These are phyloP conservation scores for Dilophus febrilis DNA, from an alignment of 2,888 invertebrate species.

Conservation along the genomic window DNA sequence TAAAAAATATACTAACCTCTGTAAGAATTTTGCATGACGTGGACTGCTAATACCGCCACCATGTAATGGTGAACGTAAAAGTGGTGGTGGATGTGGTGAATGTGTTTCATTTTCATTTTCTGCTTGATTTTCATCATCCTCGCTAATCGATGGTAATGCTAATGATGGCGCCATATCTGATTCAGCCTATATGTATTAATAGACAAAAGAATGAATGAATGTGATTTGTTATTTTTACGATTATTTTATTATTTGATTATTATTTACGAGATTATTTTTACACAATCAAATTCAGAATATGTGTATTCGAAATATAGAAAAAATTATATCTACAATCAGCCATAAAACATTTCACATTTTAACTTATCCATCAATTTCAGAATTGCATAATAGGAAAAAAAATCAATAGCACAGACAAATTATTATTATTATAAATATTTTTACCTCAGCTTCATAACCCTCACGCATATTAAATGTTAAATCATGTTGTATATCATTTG, in stretches of 20 bases:
- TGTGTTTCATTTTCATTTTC: conserved; percentile 34
- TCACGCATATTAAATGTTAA: conserved; percentile 86
- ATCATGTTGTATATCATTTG: conserved; percentile 87
- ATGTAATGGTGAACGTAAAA: conserved; percentile 37
- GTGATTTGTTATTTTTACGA: background rate
- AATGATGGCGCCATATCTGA: conserved; percentile 27
- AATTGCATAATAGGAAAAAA: no score
- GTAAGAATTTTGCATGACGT: conserved; percentile 46
- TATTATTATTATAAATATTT: no score
- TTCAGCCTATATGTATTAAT: conserved; percentile 11
- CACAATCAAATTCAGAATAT: no score
- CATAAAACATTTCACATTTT: no score
- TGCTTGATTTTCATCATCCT: conserved; percentile 82
- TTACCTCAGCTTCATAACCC: conserved; percentile 75
- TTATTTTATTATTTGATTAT: no score
- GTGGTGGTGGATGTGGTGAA: conserved; percentile 31
- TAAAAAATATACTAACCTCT: conserved; percentile 19
- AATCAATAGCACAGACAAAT: no score
- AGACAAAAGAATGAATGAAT: background rate
- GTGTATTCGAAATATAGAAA: no score
- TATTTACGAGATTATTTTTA: no score
- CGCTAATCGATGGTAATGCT: conserved; percentile 82
- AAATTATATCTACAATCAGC: no score
- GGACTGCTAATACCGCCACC: conserved; percentile 34
- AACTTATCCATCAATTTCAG: no score